Base-by-base conservation (phyloP, 1,140 invertebrate genomes). In the Drosophila parabipectinata region DNA sequence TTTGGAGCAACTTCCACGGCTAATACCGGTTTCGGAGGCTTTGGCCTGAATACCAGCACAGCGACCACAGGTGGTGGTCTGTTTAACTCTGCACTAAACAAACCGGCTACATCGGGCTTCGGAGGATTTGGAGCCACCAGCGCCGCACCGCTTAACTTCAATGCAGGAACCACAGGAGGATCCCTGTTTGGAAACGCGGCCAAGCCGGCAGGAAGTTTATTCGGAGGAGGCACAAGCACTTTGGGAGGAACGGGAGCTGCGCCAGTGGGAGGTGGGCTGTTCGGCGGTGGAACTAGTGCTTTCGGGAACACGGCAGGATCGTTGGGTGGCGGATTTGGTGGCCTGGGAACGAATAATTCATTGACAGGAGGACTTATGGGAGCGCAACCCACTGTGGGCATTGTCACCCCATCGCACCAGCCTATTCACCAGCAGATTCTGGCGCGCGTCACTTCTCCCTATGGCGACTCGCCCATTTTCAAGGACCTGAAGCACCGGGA, bases 391-490 rank as follows among this genome's bases (percentile, higher is more conserved):
- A 30, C 62, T 1, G 44, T 76, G 39, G 79, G 80, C 4, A 56
- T 74, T 1, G 57, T 55, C 4, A 30, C 71, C 4, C 92, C 93
- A 3, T 53, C 71, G 4, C 60, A 75, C 12, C 72, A 75, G 72
- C 93, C 91, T 10, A 93, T 95, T 5, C 94, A 94, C 89, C 95
- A 96, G 73, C 95, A 95, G 88, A 94, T 96, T 51, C 88, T 95
- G 47, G 93, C 95, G 7, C 92, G 96, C 7, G 94, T 95, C 4
- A 94, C 94, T 2, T 95, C 95, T 7, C 96, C 96, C 2, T 97
- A 96, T 79, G 96, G 96, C n/a, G 95, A 96, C 90, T 95, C 95
- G 44, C 95, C 95, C 6, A 92, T 97, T 7, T 94, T 97, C 62
- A 95, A 96, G 88, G 96, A 96, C 91, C 85, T 96, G 1, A 93